These are phyloP conservation scores for Trimorus sp. DNA, from an alignment of 2,888 invertebrate genomes.

Conservation along the genomic window DNA sequence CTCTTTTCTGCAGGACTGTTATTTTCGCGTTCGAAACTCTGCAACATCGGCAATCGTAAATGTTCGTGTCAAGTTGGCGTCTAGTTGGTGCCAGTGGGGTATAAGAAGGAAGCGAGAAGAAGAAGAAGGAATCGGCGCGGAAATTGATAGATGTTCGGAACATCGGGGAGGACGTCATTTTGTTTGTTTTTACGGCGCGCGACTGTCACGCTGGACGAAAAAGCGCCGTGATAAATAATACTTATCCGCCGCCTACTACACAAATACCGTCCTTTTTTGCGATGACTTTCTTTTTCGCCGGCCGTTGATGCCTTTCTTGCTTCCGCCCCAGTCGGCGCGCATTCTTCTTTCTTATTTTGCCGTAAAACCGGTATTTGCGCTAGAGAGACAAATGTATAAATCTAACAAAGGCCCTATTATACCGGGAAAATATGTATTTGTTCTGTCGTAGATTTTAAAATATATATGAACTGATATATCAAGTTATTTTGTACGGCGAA, in stretches of 20 bases:
- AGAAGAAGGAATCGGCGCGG: conserved; percentile 50
- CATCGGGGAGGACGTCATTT: conserved; percentile 47
- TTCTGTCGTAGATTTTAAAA: too few species aligned
- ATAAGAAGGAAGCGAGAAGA: conserved; percentile 53
- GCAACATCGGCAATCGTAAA: conserved; percentile 46
- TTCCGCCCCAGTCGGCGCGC: conserved; percentile 9
- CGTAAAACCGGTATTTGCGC: too few species aligned
- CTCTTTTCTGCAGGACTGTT: conserved; percentile 43
- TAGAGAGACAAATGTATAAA: too few species aligned
- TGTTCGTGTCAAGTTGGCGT: conserved; percentile 46
- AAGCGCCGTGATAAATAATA: conserved; percentile 55
- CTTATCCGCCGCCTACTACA: conserved; percentile 40
- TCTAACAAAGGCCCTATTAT: too few species aligned
- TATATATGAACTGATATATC: too few species aligned
- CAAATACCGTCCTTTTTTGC: conserved; percentile 29
- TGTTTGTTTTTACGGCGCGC: conserved; percentile 48
- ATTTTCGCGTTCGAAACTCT: conserved; percentile 48
- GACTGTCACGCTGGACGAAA: conserved; percentile 47
- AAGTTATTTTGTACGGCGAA: too few species aligned
- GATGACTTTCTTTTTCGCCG: conserved; percentile 29
- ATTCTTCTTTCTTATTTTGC: too few species aligned
- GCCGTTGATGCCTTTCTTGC: conserved; percentile 32
- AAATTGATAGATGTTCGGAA: conserved; percentile 52
- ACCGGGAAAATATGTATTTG: too few species aligned
- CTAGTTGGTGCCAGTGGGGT: conserved; percentile 45